phyloP scores from a whole-genome alignment of 2,888 invertebrate genomes.

The Cetonia aurata region DNA sequence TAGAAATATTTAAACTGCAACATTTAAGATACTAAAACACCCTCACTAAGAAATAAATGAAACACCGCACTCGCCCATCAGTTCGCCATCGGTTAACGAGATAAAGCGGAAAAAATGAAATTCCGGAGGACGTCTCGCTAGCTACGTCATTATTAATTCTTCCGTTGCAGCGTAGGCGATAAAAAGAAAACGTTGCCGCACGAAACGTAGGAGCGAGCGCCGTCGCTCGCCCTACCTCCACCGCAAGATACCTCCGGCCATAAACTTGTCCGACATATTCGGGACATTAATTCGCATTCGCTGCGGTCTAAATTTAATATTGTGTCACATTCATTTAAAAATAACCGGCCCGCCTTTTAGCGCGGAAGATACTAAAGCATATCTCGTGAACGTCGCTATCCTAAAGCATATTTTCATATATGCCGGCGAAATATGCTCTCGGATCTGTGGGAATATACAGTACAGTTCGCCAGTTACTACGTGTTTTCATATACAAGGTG shows the following conservation, averaged over 20 bases:
- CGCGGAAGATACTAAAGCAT: conserved; percentile 37
- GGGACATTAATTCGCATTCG: conserved; percentile 42
- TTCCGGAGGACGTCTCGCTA: conserved; percentile 8
- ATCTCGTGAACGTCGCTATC: not conserved
- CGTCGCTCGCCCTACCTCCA: conserved; percentile 5
- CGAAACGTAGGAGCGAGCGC: conserved; percentile 17
- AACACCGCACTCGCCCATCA: too few species aligned
- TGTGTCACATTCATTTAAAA: conserved; percentile 44
- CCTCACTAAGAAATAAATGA: too few species aligned
- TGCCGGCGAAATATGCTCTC: too few species aligned
- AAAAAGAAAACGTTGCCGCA: conserved; percentile 25
- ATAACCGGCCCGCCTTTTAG: conserved; percentile 40
- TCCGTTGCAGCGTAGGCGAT: conserved; percentile 9
- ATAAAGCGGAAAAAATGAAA: conserved; percentile 12
- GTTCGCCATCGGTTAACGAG: too few species aligned
- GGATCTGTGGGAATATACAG: too few species aligned
- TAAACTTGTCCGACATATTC: conserved; percentile 40
- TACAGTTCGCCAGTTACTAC: too few species aligned
- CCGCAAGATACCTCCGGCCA: conserved; percentile 19
- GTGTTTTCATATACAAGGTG: too few species aligned
- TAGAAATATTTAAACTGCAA: too few species aligned
- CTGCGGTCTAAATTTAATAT: conserved; percentile 41
- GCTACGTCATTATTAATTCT: conserved; percentile 34
- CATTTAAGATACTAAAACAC: too few species aligned
- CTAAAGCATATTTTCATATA: too few species aligned